A percentile compares a stretch with the other conserved stretches of the same genome.
Evolutionary conservation across 92 coral and sea anemone species (phyloP).

Genomic region (Zoanthus gigantus): DNA sequence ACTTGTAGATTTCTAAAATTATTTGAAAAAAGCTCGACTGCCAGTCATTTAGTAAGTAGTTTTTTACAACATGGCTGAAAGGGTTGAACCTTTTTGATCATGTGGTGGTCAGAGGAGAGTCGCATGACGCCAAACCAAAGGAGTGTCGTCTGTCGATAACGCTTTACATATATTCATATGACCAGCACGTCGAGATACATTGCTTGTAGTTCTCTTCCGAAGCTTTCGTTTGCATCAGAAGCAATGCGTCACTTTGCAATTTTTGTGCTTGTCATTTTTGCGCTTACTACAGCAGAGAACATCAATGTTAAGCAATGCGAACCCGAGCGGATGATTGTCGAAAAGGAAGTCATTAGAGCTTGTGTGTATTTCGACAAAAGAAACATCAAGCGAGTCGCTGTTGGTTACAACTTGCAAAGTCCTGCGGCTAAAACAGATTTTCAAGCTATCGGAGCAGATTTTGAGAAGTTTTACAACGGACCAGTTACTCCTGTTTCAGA

Average conservation of each 20-base stretch:
- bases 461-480: slow-evolving; percentile 33
- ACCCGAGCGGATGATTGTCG: slow-evolving; percentile 17
- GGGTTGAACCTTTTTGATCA: too few relatives aligned
- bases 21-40: too few relatives aligned
- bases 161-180: background rate
- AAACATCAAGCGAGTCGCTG: slow-evolving; percentile 38
- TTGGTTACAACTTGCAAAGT: slow-evolving; percentile 46
- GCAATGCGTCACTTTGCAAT: background rate
- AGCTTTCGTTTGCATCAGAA: background rate
- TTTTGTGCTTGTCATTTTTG: slow-evolving; percentile 7
- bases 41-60: too few relatives aligned
- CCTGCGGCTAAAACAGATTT: slow-evolving; percentile 13
- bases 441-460: slow-evolving; percentile 47
- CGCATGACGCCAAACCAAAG: too few relatives aligned
- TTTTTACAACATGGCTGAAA: too few relatives aligned
- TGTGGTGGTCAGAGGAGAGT: background rate
- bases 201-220: background rate
- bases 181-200: background rate
- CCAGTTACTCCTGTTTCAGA: background rate
- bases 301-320: slow-evolving; percentile 10
- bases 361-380: slow-evolving; percentile 52
- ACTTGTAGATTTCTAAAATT: too few relatives aligned
- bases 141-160: too few relatives aligned
- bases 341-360: slow-evolving; percentile 32
- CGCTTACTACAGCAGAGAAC: background rate